Base-by-base conservation (phyloP, 1,140 invertebrate species). In the Euglossa dilemma region DNA sequence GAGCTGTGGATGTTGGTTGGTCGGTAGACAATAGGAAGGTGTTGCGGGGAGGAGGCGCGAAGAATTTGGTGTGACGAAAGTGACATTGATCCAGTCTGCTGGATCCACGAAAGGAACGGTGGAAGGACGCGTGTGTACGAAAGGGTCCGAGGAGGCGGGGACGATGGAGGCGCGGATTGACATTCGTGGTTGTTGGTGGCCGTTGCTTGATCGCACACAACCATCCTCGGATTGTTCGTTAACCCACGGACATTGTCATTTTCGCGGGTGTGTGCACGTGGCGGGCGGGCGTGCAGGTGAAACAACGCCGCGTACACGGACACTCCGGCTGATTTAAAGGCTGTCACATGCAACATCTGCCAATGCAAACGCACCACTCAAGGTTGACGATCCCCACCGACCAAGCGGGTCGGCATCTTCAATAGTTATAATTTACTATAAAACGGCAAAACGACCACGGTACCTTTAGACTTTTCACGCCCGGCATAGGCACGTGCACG, bases 361-460 rank as follows among this genome's bases (percentile, higher is more conserved):
- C 94, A 94, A 94, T 94, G 93, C 93, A 94, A 93, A 93, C 93
- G 93, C 91, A 92, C 91, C 91, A 91, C 85, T 92, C 94, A 94
- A 94, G 94, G 94, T 92, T 86, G 85, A 93, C 90, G 90, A 87
- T 90, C 92, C 90, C 91, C 93, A 90, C 92, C 88, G 83, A 59
- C 92, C 25, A 28, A 86, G 91, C 67, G 71, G 74, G 47, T 47
- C 73, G 80, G 70, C 52, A 79, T 23, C 85, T 89, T 91, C 93
- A 93, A 93, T 94, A 94, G 93, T 94, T 94, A 94, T 94, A 94
- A 93, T 94, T 94, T 93, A 93, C 93, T 94, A 94, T 94, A 94
- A 94, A 94, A 94, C 93, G 92, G 92, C 92, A 93, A 94, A 93
- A 93, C 91, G 83, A 73, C 84, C 86, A 84, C 84, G 84, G 90